A percentile compares a stretch with the other conserved stretches of the same genome.
Conservation (phyloP, 2,888 invertebrate species). For the Melieria omissa region DNA sequence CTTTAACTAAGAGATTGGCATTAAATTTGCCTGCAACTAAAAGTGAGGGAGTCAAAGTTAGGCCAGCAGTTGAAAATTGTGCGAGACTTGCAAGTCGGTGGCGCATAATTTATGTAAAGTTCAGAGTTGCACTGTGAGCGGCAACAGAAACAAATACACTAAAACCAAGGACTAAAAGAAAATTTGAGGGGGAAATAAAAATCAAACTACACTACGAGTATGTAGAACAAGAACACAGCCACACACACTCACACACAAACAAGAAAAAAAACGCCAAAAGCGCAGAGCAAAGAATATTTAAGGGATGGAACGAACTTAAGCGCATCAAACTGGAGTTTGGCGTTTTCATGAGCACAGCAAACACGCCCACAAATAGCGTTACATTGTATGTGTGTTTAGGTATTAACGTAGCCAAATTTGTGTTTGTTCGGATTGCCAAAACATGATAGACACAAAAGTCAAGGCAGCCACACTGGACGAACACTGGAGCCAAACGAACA, state of each 20-base stretch:
- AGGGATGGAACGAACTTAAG: too few relatives aligned
- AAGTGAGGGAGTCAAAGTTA: not conserved
- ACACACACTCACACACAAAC: not conserved
- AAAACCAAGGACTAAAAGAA: not conserved
- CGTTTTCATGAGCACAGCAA: too few relatives aligned
- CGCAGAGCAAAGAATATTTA: too few relatives aligned
- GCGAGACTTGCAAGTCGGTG: not conserved
- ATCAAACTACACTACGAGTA: not conserved
- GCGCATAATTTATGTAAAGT: slow-evolving; percentile 33
- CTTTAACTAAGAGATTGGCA: too few relatives aligned
- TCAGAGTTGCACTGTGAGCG: slow-evolving; percentile 15
- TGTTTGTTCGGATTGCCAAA: too few relatives aligned
- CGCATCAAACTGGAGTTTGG: too few relatives aligned
- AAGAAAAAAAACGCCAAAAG: not conserved
- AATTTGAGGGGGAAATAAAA: not conserved
- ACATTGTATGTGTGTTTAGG: too few relatives aligned
- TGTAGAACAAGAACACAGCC: not conserved
- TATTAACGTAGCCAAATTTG: too few relatives aligned
- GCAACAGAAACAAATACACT: not conserved
- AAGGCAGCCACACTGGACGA: too few relatives aligned
- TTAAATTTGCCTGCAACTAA: not conserved
- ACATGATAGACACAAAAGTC: too few relatives aligned
- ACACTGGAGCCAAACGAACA: too few relatives aligned
- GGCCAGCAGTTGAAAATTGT: not conserved
- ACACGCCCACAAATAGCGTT: too few relatives aligned